phyloP scores from a whole-genome alignment of 2,888 invertebrate species.

The Portevinia maculata region DNA sequence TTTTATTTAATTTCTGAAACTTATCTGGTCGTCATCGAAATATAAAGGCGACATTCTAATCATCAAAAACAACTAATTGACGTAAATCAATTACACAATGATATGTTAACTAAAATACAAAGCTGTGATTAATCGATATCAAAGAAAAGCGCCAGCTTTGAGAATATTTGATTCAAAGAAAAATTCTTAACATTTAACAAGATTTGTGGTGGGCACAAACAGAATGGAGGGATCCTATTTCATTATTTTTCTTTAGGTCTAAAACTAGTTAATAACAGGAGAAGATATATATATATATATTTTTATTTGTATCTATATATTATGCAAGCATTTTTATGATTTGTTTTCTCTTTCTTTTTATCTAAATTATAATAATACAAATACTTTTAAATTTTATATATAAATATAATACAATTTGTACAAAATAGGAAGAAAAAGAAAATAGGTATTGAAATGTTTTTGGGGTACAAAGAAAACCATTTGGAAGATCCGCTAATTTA shows the following conservation, averaged over 20 bases:
- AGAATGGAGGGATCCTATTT: slow-evolving; percentile 66
- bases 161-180: slow-evolving; percentile 5
- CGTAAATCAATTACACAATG: neutral
- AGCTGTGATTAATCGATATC: neutral
- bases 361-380: slow-evolving; percentile 60
- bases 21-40: no score
- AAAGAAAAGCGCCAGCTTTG: slow-evolving; percentile 3
- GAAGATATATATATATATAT: slow-evolving; percentile 49
- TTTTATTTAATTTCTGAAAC: no score
- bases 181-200: slow-evolving; percentile 18
- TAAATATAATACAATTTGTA: slow-evolving; percentile 82
- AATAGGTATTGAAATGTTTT: slow-evolving; percentile 10
- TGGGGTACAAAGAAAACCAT: slow-evolving; percentile 6
- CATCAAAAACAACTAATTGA: neutral
- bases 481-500: slow-evolving; percentile 21
- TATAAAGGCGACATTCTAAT: no score
- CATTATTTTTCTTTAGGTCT: slow-evolving; percentile 41
- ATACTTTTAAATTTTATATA: slow-evolving; percentile 71
- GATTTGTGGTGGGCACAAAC: slow-evolving; percentile 44
- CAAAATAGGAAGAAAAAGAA: slow-evolving; percentile 77
- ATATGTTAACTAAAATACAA: neutral
- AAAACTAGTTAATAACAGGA: slow-evolving; percentile 71
- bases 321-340: slow-evolving; percentile 52
- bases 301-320: slow-evolving; percentile 39
- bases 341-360: slow-evolving; percentile 12